Evolutionary conservation across 2,888 invertebrate species (phyloP).

Genomic region (Cephalotes varians): DNA sequence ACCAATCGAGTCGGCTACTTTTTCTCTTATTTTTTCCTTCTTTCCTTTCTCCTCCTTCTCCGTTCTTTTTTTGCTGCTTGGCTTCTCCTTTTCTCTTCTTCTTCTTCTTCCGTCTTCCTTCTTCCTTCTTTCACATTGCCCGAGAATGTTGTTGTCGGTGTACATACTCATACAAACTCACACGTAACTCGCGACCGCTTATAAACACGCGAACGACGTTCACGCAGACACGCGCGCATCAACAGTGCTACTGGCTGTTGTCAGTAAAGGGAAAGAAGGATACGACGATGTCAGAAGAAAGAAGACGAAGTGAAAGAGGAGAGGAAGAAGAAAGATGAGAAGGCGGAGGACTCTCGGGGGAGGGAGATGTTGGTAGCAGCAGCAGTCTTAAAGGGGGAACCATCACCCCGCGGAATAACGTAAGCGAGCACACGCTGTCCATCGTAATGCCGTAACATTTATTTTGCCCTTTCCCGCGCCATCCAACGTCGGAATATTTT

Average conservation of each 20-base stretch:
- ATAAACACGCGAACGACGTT: conserved; percentile 60
- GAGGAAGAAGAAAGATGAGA: conserved; percentile 56
- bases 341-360: conserved; percentile 51
- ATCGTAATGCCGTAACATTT: conserved; percentile 84
- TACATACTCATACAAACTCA: conserved; percentile 44
- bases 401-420: conserved; percentile 71
- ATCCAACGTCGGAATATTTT: conserved; percentile 83
- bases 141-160: conserved; percentile 55
- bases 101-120: conserved; percentile 52
- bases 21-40: conserved; percentile 74
- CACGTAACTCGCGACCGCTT: conserved; percentile 28
- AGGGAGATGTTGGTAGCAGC: conserved; percentile 59
- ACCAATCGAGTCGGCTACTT: conserved; percentile 82
- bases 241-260: conserved; percentile 64
- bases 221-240: conserved; percentile 63
- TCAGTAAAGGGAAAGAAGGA: conserved; percentile 48
- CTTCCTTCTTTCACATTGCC: conserved; percentile 41
- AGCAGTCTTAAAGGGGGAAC: conserved; percentile 40
- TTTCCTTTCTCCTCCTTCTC: conserved; percentile 62
- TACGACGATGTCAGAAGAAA: conserved; percentile 2
- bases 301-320: conserved; percentile 42
- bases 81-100: conserved; percentile 52
- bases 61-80: conserved; percentile 57
- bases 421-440: conserved; percentile 77
- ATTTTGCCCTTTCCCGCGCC: conserved; percentile 84